These are phyloP conservation scores for Ips typographus DNA, from an alignment of 1,140 invertebrate species.

Conservation along the genomic window DNA sequence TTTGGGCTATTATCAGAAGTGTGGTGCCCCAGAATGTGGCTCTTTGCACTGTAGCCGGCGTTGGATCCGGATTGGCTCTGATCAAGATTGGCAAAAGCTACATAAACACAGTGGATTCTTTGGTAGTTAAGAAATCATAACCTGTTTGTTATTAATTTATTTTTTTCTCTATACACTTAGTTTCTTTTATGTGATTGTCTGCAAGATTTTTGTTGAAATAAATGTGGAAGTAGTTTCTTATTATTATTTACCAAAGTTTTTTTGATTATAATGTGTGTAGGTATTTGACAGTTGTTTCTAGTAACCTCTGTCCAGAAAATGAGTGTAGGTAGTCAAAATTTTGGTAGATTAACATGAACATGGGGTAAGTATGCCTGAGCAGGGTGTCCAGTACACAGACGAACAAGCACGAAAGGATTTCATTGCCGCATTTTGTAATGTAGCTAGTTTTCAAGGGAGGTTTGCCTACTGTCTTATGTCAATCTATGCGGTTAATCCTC, in stretches of 20 bases:
- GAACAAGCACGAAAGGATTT: constrained; percentile 16
- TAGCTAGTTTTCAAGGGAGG: constrained; percentile 43
- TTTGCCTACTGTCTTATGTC: constrained; percentile 49
- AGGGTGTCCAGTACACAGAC: constrained; percentile 11
- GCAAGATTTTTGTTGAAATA: background rate
- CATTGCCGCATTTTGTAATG: constrained; percentile 36
- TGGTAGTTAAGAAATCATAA: constrained; percentile 38
- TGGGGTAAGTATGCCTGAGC: constrained; percentile 24
- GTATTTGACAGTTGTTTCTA: background rate
- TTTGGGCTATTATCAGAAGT: constrained; percentile 70
- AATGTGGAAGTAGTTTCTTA: background rate
- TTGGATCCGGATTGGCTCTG: constrained; percentile 61
- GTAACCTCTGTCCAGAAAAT: background rate
- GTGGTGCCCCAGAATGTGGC: constrained; percentile 64
- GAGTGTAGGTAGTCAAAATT: background rate
- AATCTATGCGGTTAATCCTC: constrained; percentile 44
- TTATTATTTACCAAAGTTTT: background rate
- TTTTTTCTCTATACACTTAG: background rate
- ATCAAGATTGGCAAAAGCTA: constrained; percentile 65
- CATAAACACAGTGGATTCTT: constrained; percentile 46
- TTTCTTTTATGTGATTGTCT: background rate
- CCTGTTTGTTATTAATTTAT: background rate
- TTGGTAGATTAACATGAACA: background rate
- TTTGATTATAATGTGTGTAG: background rate
- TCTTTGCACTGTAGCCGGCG: constrained; percentile 60